Evolutionary conservation across 2,113 vertebrate species (phyloP).

Genomic region (Panthera uncia): DNA sequence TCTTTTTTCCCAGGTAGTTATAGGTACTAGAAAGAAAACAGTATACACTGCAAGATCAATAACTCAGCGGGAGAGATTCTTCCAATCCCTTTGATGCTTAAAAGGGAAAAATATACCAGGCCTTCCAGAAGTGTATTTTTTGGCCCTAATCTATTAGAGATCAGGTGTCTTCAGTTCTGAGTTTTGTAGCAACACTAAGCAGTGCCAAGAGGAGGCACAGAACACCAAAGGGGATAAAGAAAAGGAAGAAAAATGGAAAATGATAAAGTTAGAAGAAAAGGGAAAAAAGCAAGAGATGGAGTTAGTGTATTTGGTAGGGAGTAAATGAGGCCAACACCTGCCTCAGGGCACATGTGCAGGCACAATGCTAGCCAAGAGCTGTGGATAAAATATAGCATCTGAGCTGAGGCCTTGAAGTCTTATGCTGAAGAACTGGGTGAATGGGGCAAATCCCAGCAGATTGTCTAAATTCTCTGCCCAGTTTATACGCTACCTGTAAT

Average conservation of each 20-base stretch:
- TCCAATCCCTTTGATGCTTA: background rate
- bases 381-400: background rate
- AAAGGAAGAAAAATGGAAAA: background rate
- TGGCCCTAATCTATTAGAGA: background rate
- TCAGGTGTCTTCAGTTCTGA: background rate
- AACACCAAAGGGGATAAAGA: background rate
- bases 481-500: background rate
- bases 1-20: constrained; percentile 91
- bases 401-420: background rate
- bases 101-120: background rate
- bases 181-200: background rate
- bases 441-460: background rate
- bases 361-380: background rate
- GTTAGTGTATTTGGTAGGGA: background rate
- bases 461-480: background rate
- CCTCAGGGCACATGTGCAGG: background rate
- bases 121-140: background rate
- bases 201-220: background rate
- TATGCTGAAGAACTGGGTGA: background rate
- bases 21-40: constrained; percentile 89
- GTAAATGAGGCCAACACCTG: background rate
- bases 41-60: background rate
- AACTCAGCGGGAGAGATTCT: background rate
- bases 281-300: background rate
- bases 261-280: background rate